These are phyloP conservation scores for Dorcus parallelipipedus DNA, from an alignment of 2,888 invertebrate genomes.

Conservation along the genomic window DNA sequence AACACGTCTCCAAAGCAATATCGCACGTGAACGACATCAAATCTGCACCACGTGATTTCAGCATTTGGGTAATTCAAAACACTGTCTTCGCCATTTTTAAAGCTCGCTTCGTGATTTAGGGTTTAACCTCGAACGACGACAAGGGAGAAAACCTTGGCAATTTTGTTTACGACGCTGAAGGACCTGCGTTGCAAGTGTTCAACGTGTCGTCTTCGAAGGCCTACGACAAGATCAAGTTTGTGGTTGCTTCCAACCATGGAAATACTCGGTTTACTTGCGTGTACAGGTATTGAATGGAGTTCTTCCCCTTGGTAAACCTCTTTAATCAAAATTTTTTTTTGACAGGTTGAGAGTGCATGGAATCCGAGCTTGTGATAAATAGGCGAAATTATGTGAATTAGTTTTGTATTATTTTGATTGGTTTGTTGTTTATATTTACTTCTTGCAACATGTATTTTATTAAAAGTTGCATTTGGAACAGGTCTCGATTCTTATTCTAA, in stretches of 20 bases:
- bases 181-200: conserved; percentile 60
- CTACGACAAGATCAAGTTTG: conserved; percentile 63
- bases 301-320: background rate
- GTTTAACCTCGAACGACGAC: conserved; percentile 12
- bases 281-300: conserved; percentile 52
- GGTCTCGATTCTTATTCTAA: no score
- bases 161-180: conserved; percentile 58
- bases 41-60: conserved; percentile 68
- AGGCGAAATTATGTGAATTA: no score
- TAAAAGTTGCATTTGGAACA: no score
- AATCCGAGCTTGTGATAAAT: no score
- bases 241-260: conserved; percentile 66
- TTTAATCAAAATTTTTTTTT: no score
- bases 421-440: no score
- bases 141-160: conserved; percentile 57
- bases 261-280: conserved; percentile 70
- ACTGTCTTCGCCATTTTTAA: no score
- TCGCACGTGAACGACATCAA: conserved; percentile 70
- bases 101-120: conserved; percentile 23
- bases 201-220: conserved; percentile 42
- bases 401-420: no score
- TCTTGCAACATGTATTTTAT: no score
- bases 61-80: conserved; percentile 32
- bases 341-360: no score
- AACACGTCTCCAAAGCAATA: conserved; percentile 72